Evolutionary conservation across 2,113 vertebrate species (phyloP), one percentile per base, ranked within the genome.

Genomic region (Sceloporus tristichus): DNA sequence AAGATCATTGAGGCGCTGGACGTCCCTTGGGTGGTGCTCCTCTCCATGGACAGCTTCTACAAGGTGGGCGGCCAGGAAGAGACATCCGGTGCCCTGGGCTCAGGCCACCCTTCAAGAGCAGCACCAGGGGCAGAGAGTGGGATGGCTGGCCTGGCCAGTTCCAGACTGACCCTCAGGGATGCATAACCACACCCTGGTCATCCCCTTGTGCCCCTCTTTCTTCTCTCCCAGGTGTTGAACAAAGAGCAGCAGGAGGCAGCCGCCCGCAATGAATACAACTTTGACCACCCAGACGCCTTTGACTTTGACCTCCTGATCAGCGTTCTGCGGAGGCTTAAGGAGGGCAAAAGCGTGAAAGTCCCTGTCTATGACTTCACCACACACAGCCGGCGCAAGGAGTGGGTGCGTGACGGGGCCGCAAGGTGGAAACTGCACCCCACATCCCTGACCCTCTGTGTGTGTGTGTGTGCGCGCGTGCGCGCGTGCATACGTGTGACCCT

Each of bases 1-100:
- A 98, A 97, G 95, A 98, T 98, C 91, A 98, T 98, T 2, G 98
- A 98, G 84, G 98, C 98, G 0, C 94, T 98, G 93, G 98, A 98
- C 18, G 98, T 98, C 84, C 98, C 98, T 40, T 98, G 98, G 98
- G 98, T 98, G 66, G 98, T 98, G 71, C 96, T 98, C 74, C 97
- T 98, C 23, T 98, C 98, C 82, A 98, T 98, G 98, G 98, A 98
- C 89, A 98, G 97, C 21, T 98, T 98, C 94, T 98, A 98, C 90
- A 98, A 98, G 98, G 98, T 98, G 85, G 62, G 90, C 9, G 0
- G 75, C 5, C 10, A 40, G 16, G 56, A 48, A 48, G 56, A 2
- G 9, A 14, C 56, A 13, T 9, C 56, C 42, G 42, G 42, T 48
- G 4, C 42, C 56, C 56, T 13, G 56, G 34, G 34, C 34, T 34